Percentiles rank a stretch among this genome's conserved stretches.
These are phyloP conservation scores for Elegia similella DNA, from an alignment of 2,888 invertebrate genomes.

Conservation along the genomic window DNA sequence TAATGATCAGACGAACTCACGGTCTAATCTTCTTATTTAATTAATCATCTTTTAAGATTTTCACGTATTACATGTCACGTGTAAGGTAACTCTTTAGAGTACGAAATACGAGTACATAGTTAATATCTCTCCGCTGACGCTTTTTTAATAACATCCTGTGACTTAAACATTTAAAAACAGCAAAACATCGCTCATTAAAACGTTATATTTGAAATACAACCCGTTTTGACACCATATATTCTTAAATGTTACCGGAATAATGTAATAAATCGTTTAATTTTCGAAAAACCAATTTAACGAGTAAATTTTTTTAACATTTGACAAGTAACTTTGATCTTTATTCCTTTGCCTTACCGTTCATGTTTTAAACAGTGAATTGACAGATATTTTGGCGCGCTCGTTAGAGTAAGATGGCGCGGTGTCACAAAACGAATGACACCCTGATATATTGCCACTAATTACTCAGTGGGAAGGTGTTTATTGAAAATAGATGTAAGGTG, in stretches of 20 bases:
- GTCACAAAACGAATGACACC: conserved; percentile 53
- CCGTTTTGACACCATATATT: conserved; percentile 42
- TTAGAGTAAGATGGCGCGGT: conserved; percentile 46
- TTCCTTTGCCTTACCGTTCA: conserved; percentile 13
- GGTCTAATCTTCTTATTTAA: too few species aligned
- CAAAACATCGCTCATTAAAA: conserved; percentile 43
- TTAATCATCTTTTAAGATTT: too few species aligned
- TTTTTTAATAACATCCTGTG: conserved; percentile 10
- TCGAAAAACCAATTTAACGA: conserved; percentile 29
- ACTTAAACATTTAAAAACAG: conserved; percentile 32
- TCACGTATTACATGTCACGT: too few species aligned
- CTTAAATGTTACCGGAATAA: conserved; percentile 38
- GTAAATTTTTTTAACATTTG: conserved; percentile 20
- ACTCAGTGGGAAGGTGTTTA: conserved; percentile 74
- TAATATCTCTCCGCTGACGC: too few species aligned
- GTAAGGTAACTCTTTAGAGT: too few species aligned
- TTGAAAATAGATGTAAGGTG: conserved; percentile 71
- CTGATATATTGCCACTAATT: conserved; percentile 78
- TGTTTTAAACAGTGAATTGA: conserved; percentile 37
- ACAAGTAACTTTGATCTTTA: conserved; percentile 27
- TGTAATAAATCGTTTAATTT: conserved; percentile 42
- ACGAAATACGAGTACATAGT: too few species aligned
- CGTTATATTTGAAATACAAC: conserved; percentile 49
- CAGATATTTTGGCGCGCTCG: conserved; percentile 61
- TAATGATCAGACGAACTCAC: too few species aligned